Evolutionary conservation across 2,888 invertebrate species (phyloP).

Genomic region (Schizaphis graminum): DNA sequence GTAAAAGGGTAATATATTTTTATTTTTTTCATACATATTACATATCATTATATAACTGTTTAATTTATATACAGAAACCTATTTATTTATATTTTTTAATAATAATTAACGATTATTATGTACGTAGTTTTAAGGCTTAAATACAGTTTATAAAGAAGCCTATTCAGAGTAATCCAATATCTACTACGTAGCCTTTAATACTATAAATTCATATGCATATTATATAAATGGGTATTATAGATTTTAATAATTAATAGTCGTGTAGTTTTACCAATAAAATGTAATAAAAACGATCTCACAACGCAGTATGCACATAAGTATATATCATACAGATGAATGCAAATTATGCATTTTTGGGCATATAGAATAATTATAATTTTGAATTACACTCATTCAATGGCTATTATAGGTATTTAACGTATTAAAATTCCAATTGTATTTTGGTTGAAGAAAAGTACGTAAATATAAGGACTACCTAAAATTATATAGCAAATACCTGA

Average conservation of each 20-base stretch:
- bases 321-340: not conserved
- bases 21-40: not conserved
- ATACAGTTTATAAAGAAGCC: not conserved
- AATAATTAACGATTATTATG: not conserved
- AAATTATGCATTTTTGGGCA: not conserved
- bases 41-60: not conserved
- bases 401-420: not conserved
- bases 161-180: not conserved
- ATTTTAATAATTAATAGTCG: not conserved
- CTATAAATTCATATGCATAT: not conserved
- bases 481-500: not conserved
- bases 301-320: not conserved
- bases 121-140: not conserved
- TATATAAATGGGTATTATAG: not conserved
- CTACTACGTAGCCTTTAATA: not conserved
- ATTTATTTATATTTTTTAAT: not conserved
- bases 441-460: not conserved
- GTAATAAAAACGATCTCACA: not conserved
- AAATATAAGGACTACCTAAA: not conserved
- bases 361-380: not conserved
- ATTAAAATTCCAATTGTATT: not conserved
- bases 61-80: not conserved
- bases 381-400: not conserved
- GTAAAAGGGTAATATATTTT: constrained; percentile 61
- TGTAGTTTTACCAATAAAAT: not conserved